Conservation (phyloP, 1,140 invertebrate genomes). For the Alviniconcha marisindica region DNA sequence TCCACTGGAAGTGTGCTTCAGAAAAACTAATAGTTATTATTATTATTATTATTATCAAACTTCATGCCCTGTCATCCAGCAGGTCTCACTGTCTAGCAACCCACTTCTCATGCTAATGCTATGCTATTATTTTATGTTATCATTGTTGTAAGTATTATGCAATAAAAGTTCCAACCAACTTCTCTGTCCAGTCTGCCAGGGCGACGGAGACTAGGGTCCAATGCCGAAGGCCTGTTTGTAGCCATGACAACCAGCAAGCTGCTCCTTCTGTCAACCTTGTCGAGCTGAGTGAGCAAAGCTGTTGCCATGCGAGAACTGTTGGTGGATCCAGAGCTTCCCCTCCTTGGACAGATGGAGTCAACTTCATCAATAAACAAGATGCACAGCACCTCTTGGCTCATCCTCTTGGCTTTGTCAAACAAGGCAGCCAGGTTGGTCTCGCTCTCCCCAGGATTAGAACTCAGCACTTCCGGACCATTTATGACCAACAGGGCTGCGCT, state of each 20-base stretch:
- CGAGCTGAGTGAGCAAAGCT: slow-evolving; percentile 62
- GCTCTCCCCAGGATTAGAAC: slow-evolving; percentile 66
- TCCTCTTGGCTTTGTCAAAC: slow-evolving; percentile 58
- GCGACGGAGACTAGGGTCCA: slow-evolving; percentile 64
- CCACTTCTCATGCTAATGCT: not conserved
- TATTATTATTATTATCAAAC: too few species aligned
- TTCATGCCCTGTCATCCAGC: not conserved
- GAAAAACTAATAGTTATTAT: not conserved
- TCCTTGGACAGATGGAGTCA: slow-evolving; percentile 65
- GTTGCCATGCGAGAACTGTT: slow-evolving; percentile 50
- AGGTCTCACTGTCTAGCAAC: not conserved
- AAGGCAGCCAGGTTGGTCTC: slow-evolving; percentile 62
- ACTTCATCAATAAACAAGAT: slow-evolving; percentile 73
- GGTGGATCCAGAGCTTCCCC: slow-evolving; percentile 36
- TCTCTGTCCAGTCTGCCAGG: slow-evolving; percentile 71
- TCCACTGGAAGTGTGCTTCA: too few species aligned
- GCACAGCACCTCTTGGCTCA: slow-evolving; percentile 66
- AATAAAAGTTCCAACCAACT: slow-evolving; percentile 53
- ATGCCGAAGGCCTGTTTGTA: slow-evolving; percentile 63
- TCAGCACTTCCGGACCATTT: slow-evolving; percentile 68
- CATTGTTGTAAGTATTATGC: not conserved
- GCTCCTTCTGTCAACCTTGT: slow-evolving; percentile 46
- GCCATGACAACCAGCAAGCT: slow-evolving; percentile 69
- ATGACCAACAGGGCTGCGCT: slow-evolving; percentile 61
- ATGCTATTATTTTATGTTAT: not conserved